These are phyloP conservation scores for Phanerotoma sp. DNA, from an alignment of 2,888 invertebrate genomes.

Conservation along the genomic window DNA sequence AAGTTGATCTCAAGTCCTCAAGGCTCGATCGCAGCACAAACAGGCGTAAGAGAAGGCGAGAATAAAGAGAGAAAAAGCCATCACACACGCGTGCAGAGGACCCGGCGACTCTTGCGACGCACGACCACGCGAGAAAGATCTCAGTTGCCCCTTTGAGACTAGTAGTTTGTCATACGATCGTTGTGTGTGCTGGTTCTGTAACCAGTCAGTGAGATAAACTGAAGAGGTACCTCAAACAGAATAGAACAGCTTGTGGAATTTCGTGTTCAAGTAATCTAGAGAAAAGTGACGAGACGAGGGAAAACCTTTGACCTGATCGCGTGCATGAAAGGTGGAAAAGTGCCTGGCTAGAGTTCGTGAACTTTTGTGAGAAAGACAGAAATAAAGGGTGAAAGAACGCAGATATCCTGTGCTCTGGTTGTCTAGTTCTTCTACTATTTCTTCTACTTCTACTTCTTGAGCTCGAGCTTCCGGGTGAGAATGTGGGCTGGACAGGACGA, in stretches of 20 bases:
- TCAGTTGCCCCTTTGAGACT: slow-evolving; percentile 14
- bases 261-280: slow-evolving; percentile 20
- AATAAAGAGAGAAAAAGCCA: slow-evolving; percentile 9
- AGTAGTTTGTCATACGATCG: slow-evolving; percentile 21
- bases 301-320: slow-evolving; percentile 23
- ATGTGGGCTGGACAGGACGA: slow-evolving; percentile 55
- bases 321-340: slow-evolving; percentile 21
- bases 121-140: slow-evolving; percentile 26
- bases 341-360: slow-evolving; percentile 16
- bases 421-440: too few relatives aligned
- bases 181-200: neutral
- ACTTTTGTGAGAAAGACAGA: slow-evolving; percentile 5
- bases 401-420: neutral
- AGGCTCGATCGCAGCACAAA: slow-evolving; percentile 8
- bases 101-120: slow-evolving; percentile 10
- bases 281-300: slow-evolving; percentile 15
- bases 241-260: too few relatives aligned
- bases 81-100: slow-evolving; percentile 17
- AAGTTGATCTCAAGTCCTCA: slow-evolving; percentile 1
- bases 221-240: too few relatives aligned
- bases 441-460: slow-evolving; percentile 9
- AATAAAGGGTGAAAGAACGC: slow-evolving; percentile 5
- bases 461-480: slow-evolving; percentile 23
- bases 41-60: neutral
- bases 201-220: too few relatives aligned